Conservation (phyloP, 2,797 vertebrate species). For the Phataginus tricuspis region DNA sequence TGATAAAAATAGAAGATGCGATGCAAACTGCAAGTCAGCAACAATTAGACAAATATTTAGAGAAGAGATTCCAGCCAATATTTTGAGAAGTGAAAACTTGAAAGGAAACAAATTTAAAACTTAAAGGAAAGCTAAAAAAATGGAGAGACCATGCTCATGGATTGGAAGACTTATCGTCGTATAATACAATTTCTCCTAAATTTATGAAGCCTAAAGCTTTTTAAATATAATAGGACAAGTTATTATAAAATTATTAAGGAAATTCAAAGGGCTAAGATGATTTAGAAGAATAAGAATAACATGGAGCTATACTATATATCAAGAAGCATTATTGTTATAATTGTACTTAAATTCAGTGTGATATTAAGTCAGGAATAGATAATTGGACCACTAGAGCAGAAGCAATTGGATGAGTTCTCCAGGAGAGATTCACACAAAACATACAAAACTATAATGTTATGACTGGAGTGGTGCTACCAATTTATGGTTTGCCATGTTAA, state of each 20-base stretch:
- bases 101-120: neutral
- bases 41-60: neutral
- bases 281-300: slow-evolving; percentile 11
- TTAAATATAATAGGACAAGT: neutral
- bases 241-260: slow-evolving; percentile 26
- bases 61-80: neutral
- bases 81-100: neutral
- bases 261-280: neutral
- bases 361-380: neutral
- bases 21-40: neutral
- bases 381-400: neutral
- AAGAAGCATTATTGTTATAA: neutral
- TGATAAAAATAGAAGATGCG: neutral
- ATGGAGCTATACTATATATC: neutral
- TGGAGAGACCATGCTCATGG: neutral
- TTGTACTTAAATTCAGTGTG: neutral
- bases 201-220: neutral
- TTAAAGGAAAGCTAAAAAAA: neutral
- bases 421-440: neutral
- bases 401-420: neutral
- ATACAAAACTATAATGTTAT: neutral
- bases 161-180: neutral
- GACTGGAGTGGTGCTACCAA: neutral
- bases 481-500: neutral
- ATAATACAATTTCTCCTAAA: neutral